phyloP scores from a whole-genome alignment of 2,888 invertebrate genomes.

The Elysia crispata region DNA sequence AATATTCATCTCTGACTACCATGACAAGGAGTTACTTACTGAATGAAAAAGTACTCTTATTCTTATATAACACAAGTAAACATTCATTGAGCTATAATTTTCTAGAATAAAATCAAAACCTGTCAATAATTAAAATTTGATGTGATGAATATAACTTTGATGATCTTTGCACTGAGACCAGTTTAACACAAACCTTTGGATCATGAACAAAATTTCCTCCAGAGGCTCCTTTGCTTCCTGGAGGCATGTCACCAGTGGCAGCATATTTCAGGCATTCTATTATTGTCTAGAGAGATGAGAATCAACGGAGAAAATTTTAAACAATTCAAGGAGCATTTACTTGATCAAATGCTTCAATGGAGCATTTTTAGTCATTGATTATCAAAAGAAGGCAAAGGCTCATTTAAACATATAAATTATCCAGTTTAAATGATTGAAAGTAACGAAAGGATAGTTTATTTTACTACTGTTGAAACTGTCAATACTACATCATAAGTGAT shows the following conservation, averaged over 20 bases:
- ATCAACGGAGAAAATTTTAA: not conserved
- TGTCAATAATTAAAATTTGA: too few relatives aligned
- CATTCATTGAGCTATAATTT: too few relatives aligned
- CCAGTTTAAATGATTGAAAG: not conserved
- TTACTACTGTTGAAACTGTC: not conserved
- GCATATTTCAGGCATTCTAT: constrained; percentile 94
- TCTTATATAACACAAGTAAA: too few relatives aligned
- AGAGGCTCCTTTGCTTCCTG: constrained; percentile 82
- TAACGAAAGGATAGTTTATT: not conserved
- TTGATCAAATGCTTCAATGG: not conserved
- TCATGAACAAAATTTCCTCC: constrained; percentile 91
- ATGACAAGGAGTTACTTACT: too few relatives aligned
- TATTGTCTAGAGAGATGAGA: constrained; percentile 83
- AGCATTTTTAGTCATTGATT: not conserved
- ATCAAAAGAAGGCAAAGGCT: too few relatives aligned
- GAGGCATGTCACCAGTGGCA: constrained; percentile 91
- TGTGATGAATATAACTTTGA: too few relatives aligned
- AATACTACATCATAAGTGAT: too few relatives aligned
- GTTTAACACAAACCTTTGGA: constrained; percentile 82
- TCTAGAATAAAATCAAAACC: too few relatives aligned
- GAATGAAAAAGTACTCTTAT: too few relatives aligned
- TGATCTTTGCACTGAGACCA: not conserved
- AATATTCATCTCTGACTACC: too few relatives aligned
- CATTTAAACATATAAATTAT: not conserved
- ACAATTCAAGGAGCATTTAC: not conserved